Evolutionary conservation across 2,113 vertebrate species (phyloP), one percentile per base, ranked within the genome.

Genomic region (Heloderma charlesbogerti): DNA sequence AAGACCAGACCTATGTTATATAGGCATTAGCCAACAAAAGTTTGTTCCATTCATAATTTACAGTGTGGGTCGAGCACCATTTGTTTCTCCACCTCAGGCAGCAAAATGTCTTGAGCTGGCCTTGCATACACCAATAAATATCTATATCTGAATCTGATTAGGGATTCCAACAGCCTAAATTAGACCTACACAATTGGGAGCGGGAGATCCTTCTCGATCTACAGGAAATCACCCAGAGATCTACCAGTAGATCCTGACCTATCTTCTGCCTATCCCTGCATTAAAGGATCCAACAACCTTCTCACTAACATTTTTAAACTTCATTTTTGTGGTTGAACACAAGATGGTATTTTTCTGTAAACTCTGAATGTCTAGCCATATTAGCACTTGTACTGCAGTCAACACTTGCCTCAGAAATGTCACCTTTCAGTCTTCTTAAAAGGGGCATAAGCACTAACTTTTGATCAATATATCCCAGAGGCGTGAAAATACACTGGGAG

Each of bases 401-500:
- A 88, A 37, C 43, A 66, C 43, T 91, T 83, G 72, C 27, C 45
- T 75, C 43, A 66, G 69, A 88, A 45, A 83, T 88, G 31, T 88
- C 78, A 74, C 57, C 54, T 91, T 88, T 75, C 37, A 83, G 8
- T 67, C 67, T 77, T 66, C 34, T 88, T 88, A 51, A 87, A 91
- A 75, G 43, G 15, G 74, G 37, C 27, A 60, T 27, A 15, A 83
- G 3, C 43, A 43, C 22, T n/a, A 37, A 5, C 10, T 88, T 75
- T 51, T 77, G 54, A 88, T 88, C 71, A 66, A 69, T 51, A 37
- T 48, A 81, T 81, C 34, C 63, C 27, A 74, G 90, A 75, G 37
- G 40, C 6, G 34, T 83, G 79, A 91, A 66, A 91, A 72, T 29
- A 75, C 40, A 51, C 2, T 25, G 22, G 54, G 43, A 54, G 63